phyloP scores from a whole-genome alignment of 2,888 invertebrate species.

The Xylophagus ater region DNA sequence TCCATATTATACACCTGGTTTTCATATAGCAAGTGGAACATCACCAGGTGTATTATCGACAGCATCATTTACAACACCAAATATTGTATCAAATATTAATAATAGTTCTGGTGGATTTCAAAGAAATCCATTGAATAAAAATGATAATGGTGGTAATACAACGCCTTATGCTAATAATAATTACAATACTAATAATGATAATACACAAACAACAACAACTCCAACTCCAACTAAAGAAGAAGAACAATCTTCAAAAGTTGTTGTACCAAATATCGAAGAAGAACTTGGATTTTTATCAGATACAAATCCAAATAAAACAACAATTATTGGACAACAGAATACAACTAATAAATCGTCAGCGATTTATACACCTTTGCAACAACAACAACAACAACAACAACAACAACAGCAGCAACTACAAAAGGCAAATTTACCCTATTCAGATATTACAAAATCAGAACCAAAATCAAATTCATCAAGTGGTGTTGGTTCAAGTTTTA shows the following conservation, averaged over 20 bases:
- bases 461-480: slow-evolving; percentile 37
- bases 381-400: slow-evolving; percentile 30
- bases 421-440: not conserved
- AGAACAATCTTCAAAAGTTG: slow-evolving; percentile 69
- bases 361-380: no score
- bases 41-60: slow-evolving; percentile 36
- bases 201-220: no score
- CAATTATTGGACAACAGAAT: no score
- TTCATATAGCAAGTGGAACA: slow-evolving; percentile 39
- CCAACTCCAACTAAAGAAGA: slow-evolving; percentile 37
- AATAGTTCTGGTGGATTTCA: no score
- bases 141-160: no score
- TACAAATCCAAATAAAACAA: slow-evolving; percentile 23
- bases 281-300: slow-evolving; percentile 71
- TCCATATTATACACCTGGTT: no score
- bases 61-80: no score
- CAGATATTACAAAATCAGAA: slow-evolving; percentile 10
- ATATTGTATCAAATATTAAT: no score
- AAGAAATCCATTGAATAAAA: no score
- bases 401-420: slow-evolving; percentile 15
- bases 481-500: slow-evolving; percentile 62
- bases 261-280: slow-evolving; percentile 81
- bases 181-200: no score
- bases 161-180: no score
- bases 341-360: slow-evolving; percentile 22